Conservation (phyloP, 2,888 invertebrate species). For the Callyntrura guangdongensis region DNA sequence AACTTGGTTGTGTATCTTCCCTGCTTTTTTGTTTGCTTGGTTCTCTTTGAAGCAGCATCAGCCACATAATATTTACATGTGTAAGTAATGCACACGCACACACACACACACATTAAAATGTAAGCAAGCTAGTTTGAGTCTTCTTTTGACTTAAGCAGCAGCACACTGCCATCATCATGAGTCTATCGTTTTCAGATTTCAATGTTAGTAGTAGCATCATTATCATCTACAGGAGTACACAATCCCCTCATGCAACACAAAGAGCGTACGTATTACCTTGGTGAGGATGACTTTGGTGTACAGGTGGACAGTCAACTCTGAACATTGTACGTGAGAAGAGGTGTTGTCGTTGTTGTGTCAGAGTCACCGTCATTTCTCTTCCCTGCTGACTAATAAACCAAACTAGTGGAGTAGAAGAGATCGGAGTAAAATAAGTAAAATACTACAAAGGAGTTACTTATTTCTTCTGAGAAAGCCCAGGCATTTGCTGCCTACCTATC, state of each 20-base stretch:
- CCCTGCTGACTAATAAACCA: background rate
- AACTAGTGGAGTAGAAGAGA: background rate
- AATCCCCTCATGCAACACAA: too few species aligned
- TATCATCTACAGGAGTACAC: background rate
- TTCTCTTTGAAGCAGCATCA: background rate
- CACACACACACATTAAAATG: too few species aligned
- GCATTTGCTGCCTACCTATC: conserved; percentile 10
- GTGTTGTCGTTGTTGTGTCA: too few species aligned
- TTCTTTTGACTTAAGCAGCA: too few species aligned
- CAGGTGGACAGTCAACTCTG: conserved; percentile 73
- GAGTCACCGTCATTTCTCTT: conserved; percentile 69
- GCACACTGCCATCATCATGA: too few species aligned
- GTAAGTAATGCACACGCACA: conserved; percentile 30
- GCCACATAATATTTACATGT: background rate
- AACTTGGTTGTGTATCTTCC: background rate
- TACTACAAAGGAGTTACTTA: too few species aligned
- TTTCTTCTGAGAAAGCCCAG: too few species aligned
- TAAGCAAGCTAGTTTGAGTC: conserved; percentile 13
- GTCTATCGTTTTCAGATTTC: conserved; percentile 39
- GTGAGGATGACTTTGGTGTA: conserved; percentile 15
- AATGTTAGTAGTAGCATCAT: conserved; percentile 44
- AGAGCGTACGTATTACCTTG: background rate
- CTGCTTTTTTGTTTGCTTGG: conserved; percentile 1
- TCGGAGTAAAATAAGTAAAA: background rate
- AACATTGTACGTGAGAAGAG: conserved; percentile 68